Percentiles rank a stretch among this genome's conserved stretches.
Conservation (phyloP, 2,113 vertebrate genomes). For the Vulpes lagopus region DNA sequence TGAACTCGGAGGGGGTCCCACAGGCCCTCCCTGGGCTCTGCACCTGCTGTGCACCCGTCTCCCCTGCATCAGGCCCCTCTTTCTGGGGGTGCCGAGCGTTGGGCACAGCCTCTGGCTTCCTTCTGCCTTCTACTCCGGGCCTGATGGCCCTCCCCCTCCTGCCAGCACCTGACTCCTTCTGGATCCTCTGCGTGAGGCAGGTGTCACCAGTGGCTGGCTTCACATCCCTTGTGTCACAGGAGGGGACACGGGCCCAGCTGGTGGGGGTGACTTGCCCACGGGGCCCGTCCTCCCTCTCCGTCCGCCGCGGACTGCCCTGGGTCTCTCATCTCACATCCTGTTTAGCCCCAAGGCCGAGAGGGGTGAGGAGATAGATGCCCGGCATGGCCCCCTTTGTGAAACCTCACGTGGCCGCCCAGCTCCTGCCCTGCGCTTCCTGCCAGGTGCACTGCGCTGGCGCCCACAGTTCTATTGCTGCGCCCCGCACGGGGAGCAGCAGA, state of each 20-base stretch:
- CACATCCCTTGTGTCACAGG: neutral
- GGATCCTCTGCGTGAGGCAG: neutral
- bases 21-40: no score
- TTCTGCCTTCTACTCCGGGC: neutral
- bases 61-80: neutral
- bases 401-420: rapidly evolving
- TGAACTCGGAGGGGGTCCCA: neutral
- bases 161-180: no score
- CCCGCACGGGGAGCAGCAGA: neutral
- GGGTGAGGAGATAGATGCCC: no score
- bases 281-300: neutral
- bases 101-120: neutral
- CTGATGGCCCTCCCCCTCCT: rapidly evolving
- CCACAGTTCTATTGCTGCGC: neutral
- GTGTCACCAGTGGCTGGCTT: neutral
- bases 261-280: neutral
- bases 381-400: neutral
- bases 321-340: rapidly evolving
- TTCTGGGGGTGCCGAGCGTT: rapidly evolving
- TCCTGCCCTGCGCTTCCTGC: neutral
- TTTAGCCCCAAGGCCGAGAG: neutral
- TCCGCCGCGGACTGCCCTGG: neutral
- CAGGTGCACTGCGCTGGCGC: rapidly evolving
- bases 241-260: neutral
- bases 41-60: no score